These are phyloP conservation scores for Platichthys flesus DNA, from an alignment of 2,113 vertebrate species.

Conservation along the genomic window DNA sequence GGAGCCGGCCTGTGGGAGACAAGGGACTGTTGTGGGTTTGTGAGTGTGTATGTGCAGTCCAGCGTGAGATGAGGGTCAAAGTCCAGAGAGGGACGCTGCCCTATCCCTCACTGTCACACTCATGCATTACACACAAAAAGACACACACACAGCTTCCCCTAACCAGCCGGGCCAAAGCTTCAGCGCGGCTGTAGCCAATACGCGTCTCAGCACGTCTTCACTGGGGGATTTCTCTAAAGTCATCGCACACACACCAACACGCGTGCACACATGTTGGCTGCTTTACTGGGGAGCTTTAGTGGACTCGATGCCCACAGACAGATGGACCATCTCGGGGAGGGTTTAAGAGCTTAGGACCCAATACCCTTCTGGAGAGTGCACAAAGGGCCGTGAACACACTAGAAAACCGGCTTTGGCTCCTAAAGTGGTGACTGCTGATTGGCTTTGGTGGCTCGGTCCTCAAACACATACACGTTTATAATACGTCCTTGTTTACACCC, in stretches of 20 bases:
- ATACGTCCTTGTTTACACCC: constrained; percentile 18
- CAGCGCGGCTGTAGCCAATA: constrained; percentile 48
- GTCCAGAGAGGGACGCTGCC: constrained; percentile 35
- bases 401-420: constrained; percentile 41
- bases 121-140: neutral
- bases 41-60: constrained; percentile 29
- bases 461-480: constrained; percentile 10
- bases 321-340: constrained; percentile 55
- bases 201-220: constrained; percentile 57
- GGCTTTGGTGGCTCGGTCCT: constrained; percentile 10
- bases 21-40: constrained; percentile 27
- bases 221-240: constrained; percentile 59
- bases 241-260: constrained; percentile 30
- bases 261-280: constrained; percentile 40
- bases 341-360: constrained; percentile 70
- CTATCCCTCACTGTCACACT: constrained; percentile 47
- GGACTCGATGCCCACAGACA: constrained; percentile 64
- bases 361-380: constrained; percentile 61
- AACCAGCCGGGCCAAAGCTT: constrained; percentile 57
- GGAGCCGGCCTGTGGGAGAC: constrained; percentile 13
- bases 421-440: constrained; percentile 43
- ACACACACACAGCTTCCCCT: constrained; percentile 41
- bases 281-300: constrained; percentile 57
- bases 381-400: constrained; percentile 46
- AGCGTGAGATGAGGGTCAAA: constrained; percentile 59